Conservation (phyloP, 2,888 invertebrate genomes). For the Cerceris rybyensis region DNA sequence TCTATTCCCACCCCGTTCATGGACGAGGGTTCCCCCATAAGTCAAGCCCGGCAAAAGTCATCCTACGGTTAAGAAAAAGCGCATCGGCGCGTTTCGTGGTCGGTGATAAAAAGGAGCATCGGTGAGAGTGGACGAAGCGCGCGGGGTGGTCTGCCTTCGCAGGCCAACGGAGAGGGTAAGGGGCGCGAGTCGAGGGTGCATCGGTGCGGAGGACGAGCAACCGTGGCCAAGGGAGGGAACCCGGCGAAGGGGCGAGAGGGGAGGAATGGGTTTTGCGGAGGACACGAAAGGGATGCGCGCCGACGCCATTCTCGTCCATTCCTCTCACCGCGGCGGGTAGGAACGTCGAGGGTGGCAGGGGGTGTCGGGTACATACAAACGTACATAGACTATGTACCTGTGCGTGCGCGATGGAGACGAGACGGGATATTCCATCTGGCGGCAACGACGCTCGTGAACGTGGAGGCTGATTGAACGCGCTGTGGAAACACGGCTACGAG, state of each 20-base stretch:
- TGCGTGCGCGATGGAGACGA: constrained; percentile 57
- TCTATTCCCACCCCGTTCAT: no score
- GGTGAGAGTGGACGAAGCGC: constrained; percentile 60
- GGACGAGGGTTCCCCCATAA: no score
- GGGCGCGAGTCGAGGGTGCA: constrained; percentile 68
- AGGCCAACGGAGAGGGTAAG: constrained; percentile 59
- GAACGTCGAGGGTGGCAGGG: constrained; percentile 49
- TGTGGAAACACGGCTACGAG: constrained; percentile 14
- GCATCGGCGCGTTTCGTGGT: constrained; percentile 53
- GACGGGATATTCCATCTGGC: constrained; percentile 61
- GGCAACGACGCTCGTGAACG: constrained; percentile 31
- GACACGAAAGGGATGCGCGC: constrained; percentile 70
- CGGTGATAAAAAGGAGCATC: constrained; percentile 59
- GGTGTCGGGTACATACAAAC: constrained; percentile 21
- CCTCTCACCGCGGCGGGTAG: constrained; percentile 52
- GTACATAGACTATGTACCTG: constrained; percentile 31
- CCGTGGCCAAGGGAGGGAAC: constrained; percentile 47
- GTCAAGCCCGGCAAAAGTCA: background rate
- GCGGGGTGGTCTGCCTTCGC: constrained; percentile 50
- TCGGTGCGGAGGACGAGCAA: constrained; percentile 64
- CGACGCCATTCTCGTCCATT: constrained; percentile 73
- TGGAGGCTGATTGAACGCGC: constrained; percentile 28
- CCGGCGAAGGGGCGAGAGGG: constrained; percentile 33
- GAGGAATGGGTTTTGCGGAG: constrained; percentile 68
- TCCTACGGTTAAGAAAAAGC: constrained; percentile 31